Evolutionary conservation across 1,140 invertebrate genomes (phyloP), one percentile per base, ranked within the genome.

Genomic region (Drosophila sechellia): DNA sequence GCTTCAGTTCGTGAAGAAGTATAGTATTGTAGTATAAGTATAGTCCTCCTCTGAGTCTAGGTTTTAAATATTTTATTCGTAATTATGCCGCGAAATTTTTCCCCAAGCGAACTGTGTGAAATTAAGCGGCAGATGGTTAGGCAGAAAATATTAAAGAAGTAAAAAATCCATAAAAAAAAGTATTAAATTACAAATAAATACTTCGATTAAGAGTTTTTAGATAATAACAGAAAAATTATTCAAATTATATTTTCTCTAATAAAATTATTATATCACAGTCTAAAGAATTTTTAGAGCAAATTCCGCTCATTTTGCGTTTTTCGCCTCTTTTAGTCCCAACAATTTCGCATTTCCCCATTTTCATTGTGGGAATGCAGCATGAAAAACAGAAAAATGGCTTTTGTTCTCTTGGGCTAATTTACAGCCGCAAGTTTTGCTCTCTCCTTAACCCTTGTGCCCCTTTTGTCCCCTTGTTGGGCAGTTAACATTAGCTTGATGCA

Each of bases 401-500:
- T 75, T 75, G 72, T 75, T 77, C 61, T 48, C 56, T 58, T 48
- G 42, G 22, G 35, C 72, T 75, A 73, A 87, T 86, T 86, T 87
- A 87, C 76, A 68, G 83, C 58, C 79, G 65, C 74, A 86, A 83
- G 64, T 86, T 70, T 52, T 35, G 35, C 35, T 20, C 58, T 13
- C 35, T 52, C 15, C 34, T 37, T n/a, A 25, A 20, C 35, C 48
- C 22, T 15, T 48, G 27, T 25, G 42, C 42, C 17, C 15, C 22
- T 43, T 12, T 39, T 13, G 17, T 17, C 54, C 20, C 25, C 37
- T 52, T 64, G 63, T 65, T 63, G 58, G 60, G 48, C 83, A 81
- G 83, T 86, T 87, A 87, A 87, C 83, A 87, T 86, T 86, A 79
- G 83, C 65, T 81, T 71, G 72, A 65, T 83, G 83, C 83, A 81